Conservation (phyloP, 1,140 invertebrate species). For the Bicyclus anynana region DNA sequence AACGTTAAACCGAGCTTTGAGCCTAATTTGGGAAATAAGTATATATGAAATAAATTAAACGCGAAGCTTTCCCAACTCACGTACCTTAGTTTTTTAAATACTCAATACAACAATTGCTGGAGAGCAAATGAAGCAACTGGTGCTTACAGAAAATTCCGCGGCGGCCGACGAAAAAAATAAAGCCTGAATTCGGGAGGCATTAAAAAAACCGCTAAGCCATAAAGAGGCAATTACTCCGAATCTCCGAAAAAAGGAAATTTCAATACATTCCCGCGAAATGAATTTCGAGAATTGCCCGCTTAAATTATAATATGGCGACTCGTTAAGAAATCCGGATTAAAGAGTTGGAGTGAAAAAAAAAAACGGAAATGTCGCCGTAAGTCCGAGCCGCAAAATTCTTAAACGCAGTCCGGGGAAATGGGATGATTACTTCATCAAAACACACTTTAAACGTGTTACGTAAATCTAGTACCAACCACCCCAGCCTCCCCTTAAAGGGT, state of each 20-base stretch:
- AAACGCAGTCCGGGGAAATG: conserved; percentile 72
- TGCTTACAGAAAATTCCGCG: conserved; percentile 13
- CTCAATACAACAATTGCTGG: conserved; percentile 13
- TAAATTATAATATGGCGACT: conserved; percentile 50
- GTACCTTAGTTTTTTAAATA: not conserved
- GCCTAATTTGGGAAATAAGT: not conserved
- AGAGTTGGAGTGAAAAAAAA: conserved; percentile 56
- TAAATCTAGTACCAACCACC: conserved; percentile 70
- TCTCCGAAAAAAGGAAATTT: conserved; percentile 29
- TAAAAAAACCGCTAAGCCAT: conserved; percentile 20
- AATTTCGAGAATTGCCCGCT: conserved; percentile 32
- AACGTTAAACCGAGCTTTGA: not conserved
- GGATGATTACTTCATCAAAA: conserved; percentile 77
- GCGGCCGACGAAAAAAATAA: conserved; percentile 14
- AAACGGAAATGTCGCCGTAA: conserved; percentile 47
- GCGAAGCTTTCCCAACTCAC: not conserved
- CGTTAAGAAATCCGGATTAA: conserved; percentile 60
- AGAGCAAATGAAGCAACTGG: conserved; percentile 18
- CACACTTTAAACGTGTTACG: conserved; percentile 77
- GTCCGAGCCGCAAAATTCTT: conserved; percentile 72
- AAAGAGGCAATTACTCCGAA: conserved; percentile 30
- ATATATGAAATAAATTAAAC: not conserved
- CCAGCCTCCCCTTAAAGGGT: conserved; percentile 50
- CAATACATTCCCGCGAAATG: conserved; percentile 32
- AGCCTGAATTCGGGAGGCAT: conserved; percentile 13